Conservation (phyloP, 2,113 vertebrate species). For the Semnornis frantzii region DNA sequence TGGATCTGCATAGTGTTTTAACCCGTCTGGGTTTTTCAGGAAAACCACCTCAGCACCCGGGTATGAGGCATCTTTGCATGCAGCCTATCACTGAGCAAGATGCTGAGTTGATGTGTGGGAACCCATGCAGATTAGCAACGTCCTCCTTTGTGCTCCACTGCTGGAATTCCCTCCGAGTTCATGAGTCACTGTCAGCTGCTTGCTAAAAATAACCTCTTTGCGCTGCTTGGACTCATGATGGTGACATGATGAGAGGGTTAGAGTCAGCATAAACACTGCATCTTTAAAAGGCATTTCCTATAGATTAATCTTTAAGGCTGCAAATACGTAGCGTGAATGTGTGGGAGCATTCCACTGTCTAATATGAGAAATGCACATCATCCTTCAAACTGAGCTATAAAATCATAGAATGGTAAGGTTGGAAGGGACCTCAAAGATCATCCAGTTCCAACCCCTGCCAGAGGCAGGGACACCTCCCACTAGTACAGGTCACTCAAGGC, state of each 20-base stretch:
- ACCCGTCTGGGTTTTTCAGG: slow-evolving; percentile 69
- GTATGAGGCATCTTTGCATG: slow-evolving; percentile 12
- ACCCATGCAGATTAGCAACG: slow-evolving; percentile 14
- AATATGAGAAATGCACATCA: background rate
- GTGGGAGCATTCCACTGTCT: background rate
- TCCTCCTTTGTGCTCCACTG: slow-evolving; percentile 29
- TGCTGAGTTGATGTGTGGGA: slow-evolving; percentile 41
- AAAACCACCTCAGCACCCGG: slow-evolving; percentile 51
- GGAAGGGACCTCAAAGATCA: too few relatives aligned
- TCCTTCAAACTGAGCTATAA: background rate
- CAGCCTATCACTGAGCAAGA: slow-evolving; percentile 1
- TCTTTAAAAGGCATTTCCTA: background rate
- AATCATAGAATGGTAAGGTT: too few relatives aligned
- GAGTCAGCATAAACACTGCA: background rate
- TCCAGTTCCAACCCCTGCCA: too few relatives aligned
- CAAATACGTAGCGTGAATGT: background rate
- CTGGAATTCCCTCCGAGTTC: slow-evolving; percentile 8
- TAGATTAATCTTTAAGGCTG: background rate
- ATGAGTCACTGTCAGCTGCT: slow-evolving; percentile 60
- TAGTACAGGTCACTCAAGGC: too few relatives aligned
- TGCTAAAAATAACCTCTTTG: slow-evolving; percentile 25
- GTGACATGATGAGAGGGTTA: background rate
- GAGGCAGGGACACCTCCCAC: too few relatives aligned
- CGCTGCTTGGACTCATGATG: background rate
- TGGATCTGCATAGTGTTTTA: slow-evolving; percentile 77